phyloP scores from a whole-genome alignment of 2,888 invertebrate genomes.

The Capitulum mitella region DNA sequence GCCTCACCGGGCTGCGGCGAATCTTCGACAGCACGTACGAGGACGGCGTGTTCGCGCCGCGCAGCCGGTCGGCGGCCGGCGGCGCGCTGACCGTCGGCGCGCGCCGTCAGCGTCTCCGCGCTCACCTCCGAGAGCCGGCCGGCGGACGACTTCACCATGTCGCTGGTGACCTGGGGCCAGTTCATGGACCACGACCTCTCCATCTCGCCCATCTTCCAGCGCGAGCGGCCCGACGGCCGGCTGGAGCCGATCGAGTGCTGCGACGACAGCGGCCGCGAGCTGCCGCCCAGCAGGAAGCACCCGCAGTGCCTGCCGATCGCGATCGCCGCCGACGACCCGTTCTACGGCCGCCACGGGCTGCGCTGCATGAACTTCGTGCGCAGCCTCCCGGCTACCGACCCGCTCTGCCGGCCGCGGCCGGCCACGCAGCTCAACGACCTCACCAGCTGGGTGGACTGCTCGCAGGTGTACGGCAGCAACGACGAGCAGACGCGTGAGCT shows the following conservation, averaged over 20 bases:
- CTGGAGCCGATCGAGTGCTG: slow-evolving; percentile 37
- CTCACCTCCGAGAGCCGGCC: background rate
- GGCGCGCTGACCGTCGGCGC: background rate
- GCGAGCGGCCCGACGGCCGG: background rate
- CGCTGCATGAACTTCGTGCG: slow-evolving; percentile 32
- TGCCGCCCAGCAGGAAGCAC: slow-evolving; percentile 33
- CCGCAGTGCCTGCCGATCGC: slow-evolving; percentile 39
- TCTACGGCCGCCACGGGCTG: slow-evolving; percentile 36
- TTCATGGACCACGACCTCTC: slow-evolving; percentile 36
- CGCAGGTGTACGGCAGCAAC: background rate
- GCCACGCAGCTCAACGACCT: slow-evolving; percentile 13
- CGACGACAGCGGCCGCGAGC: slow-evolving; percentile 32
- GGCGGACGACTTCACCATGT: slow-evolving; percentile 26
- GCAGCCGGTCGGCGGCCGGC: background rate
- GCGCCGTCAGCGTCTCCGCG: background rate
- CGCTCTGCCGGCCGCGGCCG: background rate
- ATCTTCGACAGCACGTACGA: slow-evolving; percentile 15
- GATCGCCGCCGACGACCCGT: slow-evolving; percentile 37
- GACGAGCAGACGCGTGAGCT: background rate
- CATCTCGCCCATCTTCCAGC: slow-evolving; percentile 33
- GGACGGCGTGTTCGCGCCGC: background rate
- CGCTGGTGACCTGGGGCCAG: slow-evolving; percentile 34
- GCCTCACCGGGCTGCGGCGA: background rate
- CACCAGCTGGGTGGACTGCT: background rate
- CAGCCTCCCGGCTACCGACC: background rate